Base-by-base conservation (phyloP, 2,888 invertebrate species). In the Drosophila affinis region DNA sequence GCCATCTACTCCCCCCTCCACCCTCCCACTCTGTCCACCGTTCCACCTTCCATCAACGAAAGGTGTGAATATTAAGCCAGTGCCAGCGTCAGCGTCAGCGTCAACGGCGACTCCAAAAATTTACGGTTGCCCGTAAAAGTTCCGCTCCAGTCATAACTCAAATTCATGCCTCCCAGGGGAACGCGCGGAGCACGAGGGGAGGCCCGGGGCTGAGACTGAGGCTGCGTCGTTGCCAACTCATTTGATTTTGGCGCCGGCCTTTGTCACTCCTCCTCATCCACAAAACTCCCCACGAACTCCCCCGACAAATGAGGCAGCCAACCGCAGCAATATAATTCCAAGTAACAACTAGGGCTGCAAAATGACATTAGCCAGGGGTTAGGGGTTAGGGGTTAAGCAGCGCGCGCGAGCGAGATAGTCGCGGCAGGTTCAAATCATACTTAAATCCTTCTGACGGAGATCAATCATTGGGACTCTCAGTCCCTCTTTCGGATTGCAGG, bases 261-360 rank as follows among this genome's bases (percentile, higher is more conserved):
- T 62, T 56, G 61, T 65, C 65, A 65, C 54, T 48, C 29, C 56
- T 44, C 58, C 34, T 12, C 24, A 17, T 27, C 53, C 59, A n/a
- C n/a, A 21, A 21, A 51, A 9, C 57, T 34, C 29, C 34, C 29
- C 34, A 17, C 21, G 21, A 34, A 54, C 62, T 18, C 39, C 34
- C 1, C 32, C 39, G 79, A 87, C 84, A 89, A 89, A 90, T 89
- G 89, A 85, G 85, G 76, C 78, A 75, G 72, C 76, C 79, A 77
- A 82, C 90, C 89, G 77, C 89, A 87, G 83, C 67, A 62, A 74
- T 79, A 88, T 89, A 88, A 89, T 87, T 89, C 78, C 76, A 62
- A 62, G 14, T 6, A 39, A 39, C 14, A 39, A 59, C 55, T 53
- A 68, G 59, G 72, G 59, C 58, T 72, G 52, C 72, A 72, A 65